Conservation (phyloP, 2,113 vertebrate species). For the Lophotis ruficrista region DNA sequence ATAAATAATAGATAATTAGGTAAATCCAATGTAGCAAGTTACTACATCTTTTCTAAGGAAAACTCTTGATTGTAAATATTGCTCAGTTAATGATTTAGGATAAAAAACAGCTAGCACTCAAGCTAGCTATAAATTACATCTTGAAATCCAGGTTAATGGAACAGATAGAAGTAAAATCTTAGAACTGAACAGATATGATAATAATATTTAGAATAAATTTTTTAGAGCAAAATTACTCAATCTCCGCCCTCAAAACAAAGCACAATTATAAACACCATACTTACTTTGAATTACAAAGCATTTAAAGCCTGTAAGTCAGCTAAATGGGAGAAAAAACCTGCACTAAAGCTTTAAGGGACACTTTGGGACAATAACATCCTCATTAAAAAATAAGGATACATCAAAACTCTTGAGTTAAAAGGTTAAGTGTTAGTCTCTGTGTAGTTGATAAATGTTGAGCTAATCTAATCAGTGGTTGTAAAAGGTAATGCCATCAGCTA, state of each 20-base stretch:
- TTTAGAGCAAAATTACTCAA: background rate
- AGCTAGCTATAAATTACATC: background rate
- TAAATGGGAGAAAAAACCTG: conserved; percentile 33
- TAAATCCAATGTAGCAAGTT: background rate
- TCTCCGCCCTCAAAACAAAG: background rate
- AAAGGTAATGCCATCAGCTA: conserved; percentile 61
- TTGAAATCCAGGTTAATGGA: background rate
- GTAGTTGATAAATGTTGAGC: conserved; percentile 75
- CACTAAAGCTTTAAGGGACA: conserved; percentile 8
- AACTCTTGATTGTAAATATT: background rate
- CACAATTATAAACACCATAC: background rate
- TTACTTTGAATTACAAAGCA: background rate
- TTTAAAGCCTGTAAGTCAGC: background rate
- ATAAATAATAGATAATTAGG: background rate
- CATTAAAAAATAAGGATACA: conserved; percentile 68
- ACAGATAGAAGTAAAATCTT: background rate
- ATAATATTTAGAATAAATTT: background rate
- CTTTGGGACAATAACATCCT: conserved; percentile 46
- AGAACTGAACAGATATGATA: background rate
- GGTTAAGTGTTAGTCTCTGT: conserved; percentile 78
- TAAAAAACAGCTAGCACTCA: background rate
- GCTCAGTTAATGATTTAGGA: background rate
- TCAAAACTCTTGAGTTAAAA: conserved; percentile 72
- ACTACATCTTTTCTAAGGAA: background rate
- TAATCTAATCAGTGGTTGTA: conserved; percentile 79